Evolutionary conservation across 2,797 vertebrate species (phyloP).

Genomic region (Zenarchopterus dispar): DNA sequence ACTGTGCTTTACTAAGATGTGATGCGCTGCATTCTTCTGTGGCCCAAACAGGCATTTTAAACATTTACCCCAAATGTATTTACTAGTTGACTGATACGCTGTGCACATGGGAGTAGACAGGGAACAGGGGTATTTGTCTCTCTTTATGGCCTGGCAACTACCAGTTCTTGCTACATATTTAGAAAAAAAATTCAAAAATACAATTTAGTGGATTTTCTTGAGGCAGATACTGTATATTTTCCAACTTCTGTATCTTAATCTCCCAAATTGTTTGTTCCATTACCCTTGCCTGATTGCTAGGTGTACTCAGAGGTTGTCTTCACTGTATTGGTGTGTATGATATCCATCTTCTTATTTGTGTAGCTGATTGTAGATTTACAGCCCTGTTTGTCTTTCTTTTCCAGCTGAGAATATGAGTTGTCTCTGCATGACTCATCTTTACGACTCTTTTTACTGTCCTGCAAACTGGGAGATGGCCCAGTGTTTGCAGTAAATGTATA

Average conservation of each 20-base stretch:
- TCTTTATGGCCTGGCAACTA: slow-evolving; percentile 60
- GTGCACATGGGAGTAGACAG: slow-evolving; percentile 63
- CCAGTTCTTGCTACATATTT: slow-evolving; percentile 59
- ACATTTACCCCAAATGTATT: slow-evolving; percentile 79
- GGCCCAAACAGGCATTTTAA: slow-evolving; percentile 77
- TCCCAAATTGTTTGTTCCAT: slow-evolving; percentile 42
- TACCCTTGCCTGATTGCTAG: slow-evolving; percentile 51
- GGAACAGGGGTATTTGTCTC: slow-evolving; percentile 61
- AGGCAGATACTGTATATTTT: slow-evolving; percentile 27
- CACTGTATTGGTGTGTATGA: slow-evolving; percentile 43
- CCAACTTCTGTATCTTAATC: slow-evolving; percentile 21
- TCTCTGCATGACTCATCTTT: slow-evolving; percentile 74
- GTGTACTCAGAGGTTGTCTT: slow-evolving; percentile 49
- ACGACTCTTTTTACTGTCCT: slow-evolving; percentile 68
- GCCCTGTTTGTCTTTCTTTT: slow-evolving; percentile 43
- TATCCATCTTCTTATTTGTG: slow-evolving; percentile 69
- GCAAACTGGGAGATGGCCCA: slow-evolving; percentile 45
- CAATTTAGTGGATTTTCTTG: slow-evolving; percentile 34
- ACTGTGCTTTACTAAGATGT: slow-evolving; percentile 68
- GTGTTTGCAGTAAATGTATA: slow-evolving; percentile 66
- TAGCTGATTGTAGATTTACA: slow-evolving; percentile 73
- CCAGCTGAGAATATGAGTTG: slow-evolving; percentile 40
- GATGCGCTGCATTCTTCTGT: slow-evolving; percentile 73
- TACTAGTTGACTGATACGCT: slow-evolving; percentile 73
- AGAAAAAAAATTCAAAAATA: slow-evolving; percentile 1